Base-by-base conservation (phyloP, 2,888 invertebrate species). In the Pachliopta kotzebuea region DNA sequence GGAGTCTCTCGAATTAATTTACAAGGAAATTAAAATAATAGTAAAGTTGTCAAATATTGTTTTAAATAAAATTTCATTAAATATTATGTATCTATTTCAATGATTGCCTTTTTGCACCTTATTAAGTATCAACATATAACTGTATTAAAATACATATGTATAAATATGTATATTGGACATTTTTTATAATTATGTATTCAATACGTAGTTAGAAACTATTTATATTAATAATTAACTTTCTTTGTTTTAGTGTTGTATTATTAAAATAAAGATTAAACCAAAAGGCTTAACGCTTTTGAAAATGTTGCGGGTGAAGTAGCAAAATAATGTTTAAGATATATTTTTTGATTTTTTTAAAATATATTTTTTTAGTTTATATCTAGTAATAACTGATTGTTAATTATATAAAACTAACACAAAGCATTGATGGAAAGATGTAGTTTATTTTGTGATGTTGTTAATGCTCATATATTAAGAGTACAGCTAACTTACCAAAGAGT, bases 401-500 rank as follows among this genome's bases (percentile, higher is more conserved):
- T 18, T 53, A 59, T 45, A 45, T 45, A 59, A 45, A n/a, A 54
- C 31, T 17, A 60, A 60, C 56, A 54, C n/a, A 62, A 45, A 55
- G 55, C 14, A 20, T 56, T 53, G 57, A 26, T 42, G 56, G 42
- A 52, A 66, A 55, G 29, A 65, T 42, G 24, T 57, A 54, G 61
- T 65, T 56, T 55, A 49, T 29, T 69, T 71, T 72, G 69, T 77
- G 74, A 76, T 77, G 74, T 66, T 74, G 78, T 75, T 85, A 81
- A 86, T 83, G 81, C 81, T 85, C 82, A 80, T 79, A 61, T 68
- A 63, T 66, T 68, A 60, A 57, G 65, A 65, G 79, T 72, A 88
- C 90, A 77, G 90, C 90, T 90, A 88, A 82, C 76, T 80, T 85
- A 88, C 90, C 90, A 90, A 90, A 90, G 90, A 87, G 79, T 76